Percentiles rank a stretch among this genome's conserved stretches.
Evolutionary conservation across 2,113 vertebrate genomes (phyloP).

Genomic region (Cyprinodon variegatus): DNA sequence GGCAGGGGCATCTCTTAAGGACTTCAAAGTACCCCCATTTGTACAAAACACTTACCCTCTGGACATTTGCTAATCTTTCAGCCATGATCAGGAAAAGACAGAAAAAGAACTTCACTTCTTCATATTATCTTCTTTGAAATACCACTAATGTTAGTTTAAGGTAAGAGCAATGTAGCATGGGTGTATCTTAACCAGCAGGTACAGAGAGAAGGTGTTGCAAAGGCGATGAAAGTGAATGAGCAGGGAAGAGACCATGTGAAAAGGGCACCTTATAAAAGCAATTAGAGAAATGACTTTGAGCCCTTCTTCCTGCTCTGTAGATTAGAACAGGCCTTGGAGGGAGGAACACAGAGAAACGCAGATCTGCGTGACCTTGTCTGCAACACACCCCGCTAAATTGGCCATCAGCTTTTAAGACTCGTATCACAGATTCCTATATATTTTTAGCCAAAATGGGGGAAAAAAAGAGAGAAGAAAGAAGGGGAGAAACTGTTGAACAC

Average conservation of each 20-base stretch:
- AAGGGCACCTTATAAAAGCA: constrained; percentile 83
- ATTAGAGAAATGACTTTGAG: constrained; percentile 80
- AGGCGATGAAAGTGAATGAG: constrained; percentile 71
- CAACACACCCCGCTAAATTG: constrained; percentile 81
- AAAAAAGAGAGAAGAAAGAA: constrained; percentile 56
- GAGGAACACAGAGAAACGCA: constrained; percentile 58
- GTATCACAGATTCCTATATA: constrained; percentile 77
- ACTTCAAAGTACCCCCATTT: constrained; percentile 60
- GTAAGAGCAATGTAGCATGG: constrained; percentile 4
- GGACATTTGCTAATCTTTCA: constrained; percentile 18
- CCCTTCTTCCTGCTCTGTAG: constrained; percentile 68
- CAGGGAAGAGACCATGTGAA: constrained; percentile 74
- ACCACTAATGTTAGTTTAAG: constrained; percentile 32
- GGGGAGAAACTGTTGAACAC: constrained; percentile 54
- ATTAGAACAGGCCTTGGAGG: constrained; percentile 75
- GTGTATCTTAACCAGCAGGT: constrained; percentile 53
- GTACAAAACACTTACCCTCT: constrained; percentile 54
- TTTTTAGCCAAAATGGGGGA: constrained; percentile 69
- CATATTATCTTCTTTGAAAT: background rate
- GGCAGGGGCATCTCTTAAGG: constrained; percentile 67
- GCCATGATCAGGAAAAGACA: constrained; percentile 6
- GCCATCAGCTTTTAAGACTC: constrained; percentile 78
- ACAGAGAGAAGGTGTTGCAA: constrained; percentile 51
- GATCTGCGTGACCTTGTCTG: constrained; percentile 73
- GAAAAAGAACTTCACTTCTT: too few species aligned